Conservation (phyloP, 2,888 invertebrate species). For the Leucania comma region DNA sequence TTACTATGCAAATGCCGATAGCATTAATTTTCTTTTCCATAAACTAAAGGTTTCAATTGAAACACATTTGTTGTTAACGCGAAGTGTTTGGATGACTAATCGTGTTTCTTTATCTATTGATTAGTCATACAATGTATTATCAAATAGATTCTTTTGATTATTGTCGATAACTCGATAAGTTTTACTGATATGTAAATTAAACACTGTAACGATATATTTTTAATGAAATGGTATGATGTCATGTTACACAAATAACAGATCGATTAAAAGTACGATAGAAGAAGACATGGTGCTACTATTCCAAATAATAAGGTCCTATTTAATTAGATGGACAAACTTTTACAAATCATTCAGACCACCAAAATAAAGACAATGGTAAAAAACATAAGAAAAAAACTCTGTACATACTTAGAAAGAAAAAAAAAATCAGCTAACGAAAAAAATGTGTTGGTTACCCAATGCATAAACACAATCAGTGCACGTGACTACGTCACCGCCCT, state of each 20-base stretch:
- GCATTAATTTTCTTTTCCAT: conserved; percentile 27
- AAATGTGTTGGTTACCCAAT: too few species aligned
- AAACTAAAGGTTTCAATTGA: conserved; percentile 34
- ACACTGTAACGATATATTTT: not conserved
- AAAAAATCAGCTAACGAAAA: too few species aligned
- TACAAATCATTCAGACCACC: too few species aligned
- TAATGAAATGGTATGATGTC: conserved; percentile 8
- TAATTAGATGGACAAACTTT: too few species aligned
- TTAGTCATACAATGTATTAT: conserved; percentile 20
- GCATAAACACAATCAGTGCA: too few species aligned
- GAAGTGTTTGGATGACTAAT: conserved; percentile 4
- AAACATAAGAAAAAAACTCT: too few species aligned
- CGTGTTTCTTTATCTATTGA: not conserved
- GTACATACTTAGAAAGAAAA: too few species aligned
- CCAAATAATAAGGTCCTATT: too few species aligned
- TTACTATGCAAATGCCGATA: conserved; percentile 32
- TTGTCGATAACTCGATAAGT: not conserved
- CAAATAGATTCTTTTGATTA: conserved; percentile 1
- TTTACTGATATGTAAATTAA: conserved; percentile 23
- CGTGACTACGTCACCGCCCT: too few species aligned
- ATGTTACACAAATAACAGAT: not conserved
- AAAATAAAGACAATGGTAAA: too few species aligned
- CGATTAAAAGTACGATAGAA: not conserved
- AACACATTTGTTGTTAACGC: not conserved
- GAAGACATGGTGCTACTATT: not conserved